Evolutionary conservation across 2,113 vertebrate species (phyloP).

Genomic region (Microcebus murinus): DNA sequence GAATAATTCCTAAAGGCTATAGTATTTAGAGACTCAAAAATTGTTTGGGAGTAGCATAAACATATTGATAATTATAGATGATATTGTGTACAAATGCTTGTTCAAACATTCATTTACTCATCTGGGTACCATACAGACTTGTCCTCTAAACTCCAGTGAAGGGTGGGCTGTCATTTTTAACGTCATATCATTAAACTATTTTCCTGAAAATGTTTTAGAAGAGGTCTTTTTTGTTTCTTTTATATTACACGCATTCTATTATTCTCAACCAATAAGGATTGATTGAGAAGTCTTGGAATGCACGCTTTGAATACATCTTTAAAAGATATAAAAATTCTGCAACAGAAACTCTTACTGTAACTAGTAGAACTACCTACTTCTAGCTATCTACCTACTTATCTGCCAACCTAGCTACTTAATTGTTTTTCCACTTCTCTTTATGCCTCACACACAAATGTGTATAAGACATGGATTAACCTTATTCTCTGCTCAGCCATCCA

Average conservation of each 20-base stretch:
- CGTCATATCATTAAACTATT: neutral
- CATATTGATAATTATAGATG: neutral
- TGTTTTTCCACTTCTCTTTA: neutral
- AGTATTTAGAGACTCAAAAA: neutral
- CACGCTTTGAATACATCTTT: neutral
- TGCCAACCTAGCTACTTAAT: neutral
- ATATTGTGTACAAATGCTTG: neutral
- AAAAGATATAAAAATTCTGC: neutral
- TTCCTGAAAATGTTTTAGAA: neutral
- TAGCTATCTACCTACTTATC: neutral
- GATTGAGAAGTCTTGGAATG: neutral
- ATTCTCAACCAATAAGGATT: neutral
- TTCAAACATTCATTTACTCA: neutral
- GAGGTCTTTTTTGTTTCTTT: neutral
- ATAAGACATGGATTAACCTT: neutral
- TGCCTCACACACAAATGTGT: neutral
- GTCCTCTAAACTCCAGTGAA: neutral
- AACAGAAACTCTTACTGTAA: neutral
- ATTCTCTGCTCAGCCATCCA: neutral
- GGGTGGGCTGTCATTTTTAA: neutral
- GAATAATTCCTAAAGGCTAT: neutral
- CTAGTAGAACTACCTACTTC: neutral
- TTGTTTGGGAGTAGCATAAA: neutral
- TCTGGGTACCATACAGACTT: neutral
- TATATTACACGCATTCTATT: neutral